phyloP scores from a whole-genome alignment of 2,797 vertebrate species.

The Phoxinus dragarum region DNA sequence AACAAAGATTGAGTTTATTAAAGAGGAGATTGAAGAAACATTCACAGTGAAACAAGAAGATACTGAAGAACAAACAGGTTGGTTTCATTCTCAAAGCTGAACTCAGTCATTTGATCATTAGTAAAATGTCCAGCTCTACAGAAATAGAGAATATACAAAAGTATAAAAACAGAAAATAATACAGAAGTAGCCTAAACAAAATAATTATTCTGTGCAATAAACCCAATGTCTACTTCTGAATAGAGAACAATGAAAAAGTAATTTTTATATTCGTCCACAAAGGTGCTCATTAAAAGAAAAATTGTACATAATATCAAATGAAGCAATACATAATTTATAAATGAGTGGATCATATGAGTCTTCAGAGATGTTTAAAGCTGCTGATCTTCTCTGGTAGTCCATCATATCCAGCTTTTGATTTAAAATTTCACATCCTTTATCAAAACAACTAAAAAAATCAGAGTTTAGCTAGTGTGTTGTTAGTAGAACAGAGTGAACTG shows the following conservation, averaged over 20 bases:
- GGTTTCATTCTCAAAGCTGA: background rate
- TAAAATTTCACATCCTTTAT: background rate
- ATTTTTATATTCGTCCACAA: background rate
- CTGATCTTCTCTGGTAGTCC: background rate
- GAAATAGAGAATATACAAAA: background rate
- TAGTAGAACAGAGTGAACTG: too few relatives aligned
- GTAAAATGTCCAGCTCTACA: background rate
- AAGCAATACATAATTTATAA: background rate
- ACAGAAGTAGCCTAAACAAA: too few relatives aligned
- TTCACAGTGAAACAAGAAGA: background rate
- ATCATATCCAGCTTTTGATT: background rate
- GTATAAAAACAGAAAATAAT: too few relatives aligned
- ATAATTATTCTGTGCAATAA: too few relatives aligned
- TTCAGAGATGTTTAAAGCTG: background rate
- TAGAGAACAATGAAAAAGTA: background rate
- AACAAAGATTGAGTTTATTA: background rate
- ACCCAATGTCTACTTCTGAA: background rate
- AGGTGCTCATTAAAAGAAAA: background rate
- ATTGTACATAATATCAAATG: background rate
- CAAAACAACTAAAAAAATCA: background rate
- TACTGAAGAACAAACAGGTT: background rate
- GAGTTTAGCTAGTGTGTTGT: background rate
- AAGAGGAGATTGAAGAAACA: slow-evolving; percentile 2
- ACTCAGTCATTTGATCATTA: too few relatives aligned
- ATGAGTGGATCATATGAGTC: background rate